Evolutionary conservation across 2,888 invertebrate genomes (phyloP).

Genomic region (Sarcophaga variegata): DNA sequence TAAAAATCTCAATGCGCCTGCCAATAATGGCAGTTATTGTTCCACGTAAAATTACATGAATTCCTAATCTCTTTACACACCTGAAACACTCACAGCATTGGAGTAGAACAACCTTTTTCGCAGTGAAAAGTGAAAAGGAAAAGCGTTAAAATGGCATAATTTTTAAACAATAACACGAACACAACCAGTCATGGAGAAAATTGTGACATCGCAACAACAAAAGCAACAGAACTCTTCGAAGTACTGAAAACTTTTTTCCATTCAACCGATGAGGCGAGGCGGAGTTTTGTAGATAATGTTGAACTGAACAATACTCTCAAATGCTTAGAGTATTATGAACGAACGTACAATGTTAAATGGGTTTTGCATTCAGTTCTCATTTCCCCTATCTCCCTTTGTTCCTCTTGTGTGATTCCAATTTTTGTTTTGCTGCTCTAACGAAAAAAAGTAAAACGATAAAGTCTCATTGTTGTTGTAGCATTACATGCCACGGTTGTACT

Average conservation of each 20-base stretch:
- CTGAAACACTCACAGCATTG: constrained; percentile 4
- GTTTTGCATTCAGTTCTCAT: not conserved
- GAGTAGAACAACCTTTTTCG: constrained; percentile 17
- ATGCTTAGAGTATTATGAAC: constrained; percentile 29
- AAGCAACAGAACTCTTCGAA: not conserved
- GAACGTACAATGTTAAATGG: not conserved
- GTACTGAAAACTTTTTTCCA: not conserved
- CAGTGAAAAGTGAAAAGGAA: not conserved
- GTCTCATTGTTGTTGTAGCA: constrained; percentile 14
- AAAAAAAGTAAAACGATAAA: constrained; percentile 19
- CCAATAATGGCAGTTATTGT: not conserved
- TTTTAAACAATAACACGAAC: constrained; percentile 14
- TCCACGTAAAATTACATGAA: constrained; percentile 6
- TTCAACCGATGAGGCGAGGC: not conserved
- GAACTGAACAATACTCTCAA: constrained; percentile 30
- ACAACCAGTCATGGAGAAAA: constrained; percentile 14
- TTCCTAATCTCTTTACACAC: not conserved
- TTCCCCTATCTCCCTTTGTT: not conserved
- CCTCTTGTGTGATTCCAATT: constrained; percentile 2
- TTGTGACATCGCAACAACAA: not conserved
- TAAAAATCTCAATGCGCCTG: not conserved
- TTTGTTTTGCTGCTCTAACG: not conserved
- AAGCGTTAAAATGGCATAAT: constrained; percentile 7
- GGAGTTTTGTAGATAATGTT: not conserved
- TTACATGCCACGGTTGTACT: constrained; percentile 28